phyloP scores from a whole-genome alignment of 1,140 invertebrate species.

The Argopecten irradians region DNA sequence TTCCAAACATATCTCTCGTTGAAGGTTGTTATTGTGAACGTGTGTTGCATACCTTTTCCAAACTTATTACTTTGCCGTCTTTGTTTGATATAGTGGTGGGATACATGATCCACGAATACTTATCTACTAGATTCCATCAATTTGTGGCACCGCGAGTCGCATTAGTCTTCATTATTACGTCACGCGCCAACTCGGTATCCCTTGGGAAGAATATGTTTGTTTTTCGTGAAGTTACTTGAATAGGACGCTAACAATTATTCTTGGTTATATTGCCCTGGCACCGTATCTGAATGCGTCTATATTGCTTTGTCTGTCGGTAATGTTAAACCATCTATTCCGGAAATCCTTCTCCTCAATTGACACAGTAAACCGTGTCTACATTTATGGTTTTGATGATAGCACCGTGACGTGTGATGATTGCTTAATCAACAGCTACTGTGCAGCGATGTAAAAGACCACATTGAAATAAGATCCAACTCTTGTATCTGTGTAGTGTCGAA shows the following conservation, averaged over 20 bases:
- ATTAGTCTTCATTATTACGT: constrained; percentile 18
- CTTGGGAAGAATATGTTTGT: background rate
- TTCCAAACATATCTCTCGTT: background rate
- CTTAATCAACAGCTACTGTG: too few relatives aligned
- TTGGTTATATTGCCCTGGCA: background rate
- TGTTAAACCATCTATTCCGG: background rate
- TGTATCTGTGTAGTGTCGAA: too few relatives aligned
- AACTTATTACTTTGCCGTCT: background rate
- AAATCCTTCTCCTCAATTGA: background rate
- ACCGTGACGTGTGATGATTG: background rate
- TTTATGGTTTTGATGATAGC: background rate
- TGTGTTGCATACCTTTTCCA: background rate
- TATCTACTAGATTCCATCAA: background rate
- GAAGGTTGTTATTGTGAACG: background rate
- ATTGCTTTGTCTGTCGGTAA: background rate
- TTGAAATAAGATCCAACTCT: too few relatives aligned
- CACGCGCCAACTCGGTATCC: background rate
- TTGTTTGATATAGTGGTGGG: background rate
- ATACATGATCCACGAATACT: background rate
- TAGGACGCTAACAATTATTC: background rate
- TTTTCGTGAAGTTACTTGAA: background rate
- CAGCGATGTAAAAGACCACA: too few relatives aligned
- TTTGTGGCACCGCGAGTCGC: background rate
- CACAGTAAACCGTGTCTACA: background rate
- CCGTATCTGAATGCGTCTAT: background rate